A percentile compares a stretch with the other conserved stretches of the same genome.
Conservation (phyloP, 2,797 vertebrate species). For the Danio aesculapii region DNA sequence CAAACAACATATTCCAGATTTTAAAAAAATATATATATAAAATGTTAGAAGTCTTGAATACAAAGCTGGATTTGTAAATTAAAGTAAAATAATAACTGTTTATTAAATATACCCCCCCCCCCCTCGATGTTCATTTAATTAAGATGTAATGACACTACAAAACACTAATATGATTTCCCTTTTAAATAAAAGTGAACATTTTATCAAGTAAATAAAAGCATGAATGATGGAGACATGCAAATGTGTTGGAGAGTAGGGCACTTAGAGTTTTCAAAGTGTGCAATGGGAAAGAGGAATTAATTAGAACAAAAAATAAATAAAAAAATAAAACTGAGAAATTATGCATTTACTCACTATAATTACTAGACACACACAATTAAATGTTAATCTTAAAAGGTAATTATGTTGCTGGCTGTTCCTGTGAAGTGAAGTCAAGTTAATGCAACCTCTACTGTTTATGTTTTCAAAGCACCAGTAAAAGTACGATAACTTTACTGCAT, state of each 20-base stretch:
- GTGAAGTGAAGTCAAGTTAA: neutral
- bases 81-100: neutral
- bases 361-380: slow-evolving; percentile 1
- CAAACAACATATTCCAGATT: neutral
- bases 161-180: neutral
- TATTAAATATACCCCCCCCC: no score
- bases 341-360: slow-evolving; percentile 19
- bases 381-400: slow-evolving; percentile 32
- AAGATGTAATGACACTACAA: neutral
- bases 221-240: neutral
- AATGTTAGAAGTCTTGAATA: neutral
- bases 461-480: slow-evolving; percentile 20
- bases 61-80: neutral
- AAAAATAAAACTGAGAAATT: neutral
- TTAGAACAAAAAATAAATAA: slow-evolving; percentile 13
- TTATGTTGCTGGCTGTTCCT: slow-evolving; percentile 17
- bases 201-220: neutral
- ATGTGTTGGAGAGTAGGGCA: neutral
- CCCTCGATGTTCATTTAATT: neutral
- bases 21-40: neutral
- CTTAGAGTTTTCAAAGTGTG: neutral
- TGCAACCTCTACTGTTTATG: neutral
- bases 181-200: neutral
- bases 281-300: neutral
- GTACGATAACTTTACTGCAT: neutral